Percentiles rank a stretch among this genome's conserved stretches.
phyloP scores from a whole-genome alignment of 2,797 vertebrate genomes.

The Peromyscus nudipes region DNA sequence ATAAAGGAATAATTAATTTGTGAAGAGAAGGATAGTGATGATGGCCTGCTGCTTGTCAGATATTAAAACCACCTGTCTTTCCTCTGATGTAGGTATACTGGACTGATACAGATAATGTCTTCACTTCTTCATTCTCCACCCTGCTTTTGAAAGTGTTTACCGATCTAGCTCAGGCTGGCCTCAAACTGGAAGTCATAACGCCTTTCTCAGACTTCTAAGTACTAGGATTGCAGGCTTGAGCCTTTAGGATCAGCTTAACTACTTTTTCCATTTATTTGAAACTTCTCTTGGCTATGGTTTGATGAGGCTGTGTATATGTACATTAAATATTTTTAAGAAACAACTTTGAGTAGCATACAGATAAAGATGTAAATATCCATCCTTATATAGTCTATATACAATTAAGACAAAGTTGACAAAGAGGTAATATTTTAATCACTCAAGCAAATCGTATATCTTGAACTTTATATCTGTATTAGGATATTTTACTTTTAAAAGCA shows the following conservation, averaged over 20 bases:
- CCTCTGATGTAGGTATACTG: slow-evolving; percentile 10
- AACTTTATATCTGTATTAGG: slow-evolving; percentile 42
- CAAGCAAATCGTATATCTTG: background rate
- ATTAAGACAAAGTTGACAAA: background rate
- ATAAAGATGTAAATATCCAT: background rate
- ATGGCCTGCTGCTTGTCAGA: background rate
- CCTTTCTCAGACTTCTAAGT: background rate
- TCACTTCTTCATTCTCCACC: background rate
- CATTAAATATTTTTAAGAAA: slow-evolving; percentile 51
- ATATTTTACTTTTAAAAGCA: slow-evolving; percentile 13
- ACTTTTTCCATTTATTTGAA: slow-evolving; percentile 18
- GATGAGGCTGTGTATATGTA: background rate
- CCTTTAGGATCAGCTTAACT: background rate
- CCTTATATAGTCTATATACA: background rate
- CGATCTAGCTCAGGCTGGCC: background rate
- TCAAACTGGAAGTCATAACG: background rate
- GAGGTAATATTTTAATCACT: background rate
- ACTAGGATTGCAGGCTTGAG: background rate
- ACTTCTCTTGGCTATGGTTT: background rate
- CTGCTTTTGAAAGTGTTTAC: background rate
- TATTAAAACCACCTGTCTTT: background rate
- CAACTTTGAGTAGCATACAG: background rate
- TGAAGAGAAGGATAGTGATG: background rate
- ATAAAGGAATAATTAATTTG: slow-evolving; percentile 29
- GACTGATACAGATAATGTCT: slow-evolving; percentile 16